phyloP scores from a whole-genome alignment of 2,888 invertebrate genomes.

The Drosophila paranaensis region DNA sequence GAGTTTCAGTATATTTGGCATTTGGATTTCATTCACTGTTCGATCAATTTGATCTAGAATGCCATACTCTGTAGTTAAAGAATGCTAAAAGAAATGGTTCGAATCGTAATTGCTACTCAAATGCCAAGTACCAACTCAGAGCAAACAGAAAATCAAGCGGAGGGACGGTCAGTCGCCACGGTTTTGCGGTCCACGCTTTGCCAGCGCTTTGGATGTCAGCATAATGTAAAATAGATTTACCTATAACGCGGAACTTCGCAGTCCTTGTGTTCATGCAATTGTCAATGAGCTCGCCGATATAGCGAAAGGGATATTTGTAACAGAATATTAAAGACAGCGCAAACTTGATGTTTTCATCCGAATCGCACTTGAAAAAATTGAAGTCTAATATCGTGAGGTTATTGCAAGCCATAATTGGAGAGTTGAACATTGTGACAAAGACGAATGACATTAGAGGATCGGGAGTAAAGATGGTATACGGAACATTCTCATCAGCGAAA shows the following conservation, averaged over 20 bases:
- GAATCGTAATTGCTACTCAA: neutral
- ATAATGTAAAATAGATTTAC: constrained; percentile 30
- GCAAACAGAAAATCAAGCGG: neutral
- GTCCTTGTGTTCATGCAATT: constrained; percentile 5
- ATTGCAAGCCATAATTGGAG: constrained; percentile 23
- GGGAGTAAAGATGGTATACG: constrained; percentile 20
- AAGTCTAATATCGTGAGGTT: constrained; percentile 7
- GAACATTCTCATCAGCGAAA: neutral
- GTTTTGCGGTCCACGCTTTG: neutral
- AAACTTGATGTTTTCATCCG: neutral
- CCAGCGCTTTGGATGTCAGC: neutral
- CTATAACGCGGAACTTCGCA: neutral
- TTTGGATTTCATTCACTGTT: neutral
- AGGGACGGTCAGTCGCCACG: neutral
- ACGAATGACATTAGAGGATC: constrained; percentile 12
- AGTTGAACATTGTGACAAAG: constrained; percentile 26
- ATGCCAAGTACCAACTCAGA: neutral
- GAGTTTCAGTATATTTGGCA: neutral
- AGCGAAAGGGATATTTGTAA: constrained; percentile 25
- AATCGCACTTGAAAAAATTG: constrained; percentile 20
- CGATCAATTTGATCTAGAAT: neutral
- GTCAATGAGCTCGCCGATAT: constrained; percentile 27
- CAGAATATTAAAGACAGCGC: constrained; percentile 17
- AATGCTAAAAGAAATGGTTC: neutral
- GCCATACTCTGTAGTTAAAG: neutral